phyloP scores from a whole-genome alignment of 2,113 vertebrate genomes.

The Phocoena sinus region DNA sequence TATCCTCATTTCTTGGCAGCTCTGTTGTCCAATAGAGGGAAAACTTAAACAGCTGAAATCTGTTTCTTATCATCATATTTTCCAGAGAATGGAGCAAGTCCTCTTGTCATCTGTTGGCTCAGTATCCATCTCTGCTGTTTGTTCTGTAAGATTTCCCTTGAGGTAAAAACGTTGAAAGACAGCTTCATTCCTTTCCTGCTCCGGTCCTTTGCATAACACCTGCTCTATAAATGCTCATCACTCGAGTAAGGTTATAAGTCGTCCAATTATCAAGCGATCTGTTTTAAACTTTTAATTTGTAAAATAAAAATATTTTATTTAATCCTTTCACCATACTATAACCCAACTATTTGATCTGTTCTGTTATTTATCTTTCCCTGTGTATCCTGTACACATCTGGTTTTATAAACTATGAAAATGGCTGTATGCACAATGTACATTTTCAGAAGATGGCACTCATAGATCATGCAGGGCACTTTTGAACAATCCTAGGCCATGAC shows the following conservation, averaged over 20 bases:
- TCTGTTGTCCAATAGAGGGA: slow-evolving; percentile 74
- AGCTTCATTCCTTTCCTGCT: slow-evolving; percentile 72
- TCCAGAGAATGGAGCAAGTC: slow-evolving; percentile 72
- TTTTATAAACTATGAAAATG: slow-evolving; percentile 12
- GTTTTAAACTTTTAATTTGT: slow-evolving; percentile 55
- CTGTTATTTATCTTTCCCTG: background rate
- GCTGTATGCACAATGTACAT: background rate
- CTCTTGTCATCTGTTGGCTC: slow-evolving; percentile 74
- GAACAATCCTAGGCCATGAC: background rate
- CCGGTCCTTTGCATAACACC: slow-evolving; percentile 68
- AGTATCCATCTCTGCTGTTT: slow-evolving; percentile 46
- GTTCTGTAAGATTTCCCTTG: slow-evolving; percentile 71
- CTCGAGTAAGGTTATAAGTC: slow-evolving; percentile 50
- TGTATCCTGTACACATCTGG: background rate
- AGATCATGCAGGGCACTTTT: background rate
- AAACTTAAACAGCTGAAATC: slow-evolving; percentile 79
- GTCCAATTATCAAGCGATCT: slow-evolving; percentile 51
- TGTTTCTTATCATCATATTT: slow-evolving; percentile 83
- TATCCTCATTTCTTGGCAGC: slow-evolving; percentile 79
- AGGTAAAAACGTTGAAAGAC: slow-evolving; percentile 77
- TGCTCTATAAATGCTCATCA: slow-evolving; percentile 61
- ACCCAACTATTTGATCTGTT: background rate
- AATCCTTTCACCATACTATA: background rate
- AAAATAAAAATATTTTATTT: slow-evolving; percentile 38
- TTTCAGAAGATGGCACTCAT: background rate